Evolutionary conservation across 2,888 invertebrate genomes (phyloP).

Genomic region (Halocaridina rubra): DNA sequence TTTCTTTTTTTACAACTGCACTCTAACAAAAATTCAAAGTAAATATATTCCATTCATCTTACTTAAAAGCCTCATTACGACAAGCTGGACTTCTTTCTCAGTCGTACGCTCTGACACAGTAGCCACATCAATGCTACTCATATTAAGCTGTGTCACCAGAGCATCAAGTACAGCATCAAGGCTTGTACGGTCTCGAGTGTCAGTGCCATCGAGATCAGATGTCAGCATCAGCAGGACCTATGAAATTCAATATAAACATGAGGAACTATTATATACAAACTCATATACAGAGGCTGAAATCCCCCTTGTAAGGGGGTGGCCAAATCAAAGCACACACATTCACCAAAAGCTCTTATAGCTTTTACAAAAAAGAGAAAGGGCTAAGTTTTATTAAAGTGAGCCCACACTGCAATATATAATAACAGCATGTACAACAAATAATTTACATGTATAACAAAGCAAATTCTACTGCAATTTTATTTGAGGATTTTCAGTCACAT

Average conservation of each 20-base stretch:
- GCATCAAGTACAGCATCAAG: slow-evolving; percentile 81
- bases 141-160: slow-evolving; percentile 73
- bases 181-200: slow-evolving; percentile 82
- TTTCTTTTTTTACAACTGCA: too few species aligned
- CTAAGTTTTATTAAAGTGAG: too few species aligned
- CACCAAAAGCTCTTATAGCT: too few species aligned
- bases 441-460: too few species aligned
- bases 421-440: too few species aligned
- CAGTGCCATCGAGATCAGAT: slow-evolving; percentile 86
- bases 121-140: slow-evolving; percentile 65
- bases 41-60: slow-evolving; percentile 68
- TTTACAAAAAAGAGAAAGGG: neutral
- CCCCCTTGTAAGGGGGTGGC: too few species aligned
- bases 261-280: neutral
- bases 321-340: too few species aligned
- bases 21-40: too few species aligned
- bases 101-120: slow-evolving; percentile 74
- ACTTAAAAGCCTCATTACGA: slow-evolving; percentile 88
- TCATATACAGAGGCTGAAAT: neutral
- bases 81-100: slow-evolving; percentile 85
- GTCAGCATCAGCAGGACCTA: slow-evolving; percentile 89
- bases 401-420: too few species aligned
- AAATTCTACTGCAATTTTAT: too few species aligned
- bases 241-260: too few species aligned
- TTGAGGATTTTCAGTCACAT: too few species aligned